Evolutionary conservation across 2,888 invertebrate species (phyloP).

Genomic region (Polydrusus cervinus): DNA sequence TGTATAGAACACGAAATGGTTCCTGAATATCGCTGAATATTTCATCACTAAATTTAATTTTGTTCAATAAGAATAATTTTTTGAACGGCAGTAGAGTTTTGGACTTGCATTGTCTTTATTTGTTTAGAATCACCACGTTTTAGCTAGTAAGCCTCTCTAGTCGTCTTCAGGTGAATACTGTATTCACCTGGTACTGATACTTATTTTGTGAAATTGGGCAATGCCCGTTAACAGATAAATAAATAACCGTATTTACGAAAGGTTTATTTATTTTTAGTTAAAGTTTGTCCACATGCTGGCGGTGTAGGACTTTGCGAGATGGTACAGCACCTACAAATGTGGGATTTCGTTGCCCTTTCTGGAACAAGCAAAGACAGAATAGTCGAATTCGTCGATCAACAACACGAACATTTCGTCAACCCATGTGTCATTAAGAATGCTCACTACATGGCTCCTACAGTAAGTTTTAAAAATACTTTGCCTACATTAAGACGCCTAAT

Average conservation of each 20-base stretch:
- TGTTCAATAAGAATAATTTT: too few relatives aligned
- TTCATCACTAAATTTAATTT: too few relatives aligned
- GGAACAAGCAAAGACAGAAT: constrained; percentile 82
- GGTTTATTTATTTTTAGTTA: constrained; percentile 76
- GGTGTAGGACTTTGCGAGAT: constrained; percentile 95
- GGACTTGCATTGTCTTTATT: too few relatives aligned
- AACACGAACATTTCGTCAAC: constrained; percentile 89
- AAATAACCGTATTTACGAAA: not conserved
- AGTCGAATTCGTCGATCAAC: constrained; percentile 92
- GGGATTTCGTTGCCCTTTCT: constrained; percentile 87
- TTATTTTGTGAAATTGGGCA: too few relatives aligned
- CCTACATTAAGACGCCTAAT: not conserved
- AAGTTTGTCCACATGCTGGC: constrained; percentile 96
- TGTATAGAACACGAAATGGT: too few relatives aligned
- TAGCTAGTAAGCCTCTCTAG: too few relatives aligned
- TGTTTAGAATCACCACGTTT: too few relatives aligned
- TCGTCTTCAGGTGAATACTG: too few relatives aligned
- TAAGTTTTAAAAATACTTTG: constrained; percentile 66
- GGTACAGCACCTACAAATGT: constrained; percentile 93
- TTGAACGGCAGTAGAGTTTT: too few relatives aligned
- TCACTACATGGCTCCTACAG: constrained; percentile 84
- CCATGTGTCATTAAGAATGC: constrained; percentile 83
- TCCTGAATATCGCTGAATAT: too few relatives aligned
- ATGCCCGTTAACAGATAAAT: too few relatives aligned
- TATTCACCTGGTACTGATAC: too few relatives aligned